Percentiles rank a stretch among this genome's conserved stretches.
These are phyloP conservation scores for Onthophagus taurus DNA, from an alignment of 1,140 invertebrate genomes.

Conservation along the genomic window DNA sequence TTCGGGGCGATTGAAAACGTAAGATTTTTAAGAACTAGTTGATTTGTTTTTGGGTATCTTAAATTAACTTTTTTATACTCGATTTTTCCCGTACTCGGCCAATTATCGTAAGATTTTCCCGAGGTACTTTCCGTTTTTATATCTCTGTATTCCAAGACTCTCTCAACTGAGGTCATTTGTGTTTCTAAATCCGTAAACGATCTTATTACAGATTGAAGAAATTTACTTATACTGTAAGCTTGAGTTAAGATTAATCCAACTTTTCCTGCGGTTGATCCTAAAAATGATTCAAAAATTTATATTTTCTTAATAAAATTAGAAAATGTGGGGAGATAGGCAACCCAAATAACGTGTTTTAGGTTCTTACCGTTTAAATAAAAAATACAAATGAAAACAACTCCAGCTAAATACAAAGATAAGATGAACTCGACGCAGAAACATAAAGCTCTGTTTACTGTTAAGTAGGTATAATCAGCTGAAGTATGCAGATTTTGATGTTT, in stretches of 20 bases:
- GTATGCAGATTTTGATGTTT: slow-evolving; percentile 62
- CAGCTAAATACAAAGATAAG: slow-evolving; percentile 1
- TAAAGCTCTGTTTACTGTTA: slow-evolving; percentile 51
- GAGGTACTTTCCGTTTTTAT: slow-evolving; percentile 44
- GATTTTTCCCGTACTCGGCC: slow-evolving; percentile 62
- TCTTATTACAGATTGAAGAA: slow-evolving; percentile 75
- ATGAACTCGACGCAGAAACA: slow-evolving; percentile 63
- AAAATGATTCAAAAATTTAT: slow-evolving; percentile 18
- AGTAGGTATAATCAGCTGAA: slow-evolving; percentile 51
- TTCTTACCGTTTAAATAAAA: slow-evolving; percentile 3
- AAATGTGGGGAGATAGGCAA: neutral
- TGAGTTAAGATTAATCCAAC: slow-evolving; percentile 70
- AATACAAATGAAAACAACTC: slow-evolving; percentile 4
- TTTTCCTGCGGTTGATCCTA: slow-evolving; percentile 49
- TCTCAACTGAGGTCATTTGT: slow-evolving; percentile 81
- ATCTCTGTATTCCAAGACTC: slow-evolving; percentile 67
- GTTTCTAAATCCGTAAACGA: slow-evolving; percentile 76
- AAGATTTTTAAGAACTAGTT: slow-evolving; percentile 62
- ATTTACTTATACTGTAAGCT: slow-evolving; percentile 64
- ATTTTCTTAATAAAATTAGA: neutral
- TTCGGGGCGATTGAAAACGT: slow-evolving; percentile 51
- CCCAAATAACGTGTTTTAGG: neutral
- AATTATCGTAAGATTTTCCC: slow-evolving; percentile 42
- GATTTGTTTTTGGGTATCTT: slow-evolving; percentile 47
- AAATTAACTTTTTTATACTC: slow-evolving; percentile 55